Base-by-base conservation (phyloP, 2,797 vertebrate species). In the Cirrhinus mrigala region DNA sequence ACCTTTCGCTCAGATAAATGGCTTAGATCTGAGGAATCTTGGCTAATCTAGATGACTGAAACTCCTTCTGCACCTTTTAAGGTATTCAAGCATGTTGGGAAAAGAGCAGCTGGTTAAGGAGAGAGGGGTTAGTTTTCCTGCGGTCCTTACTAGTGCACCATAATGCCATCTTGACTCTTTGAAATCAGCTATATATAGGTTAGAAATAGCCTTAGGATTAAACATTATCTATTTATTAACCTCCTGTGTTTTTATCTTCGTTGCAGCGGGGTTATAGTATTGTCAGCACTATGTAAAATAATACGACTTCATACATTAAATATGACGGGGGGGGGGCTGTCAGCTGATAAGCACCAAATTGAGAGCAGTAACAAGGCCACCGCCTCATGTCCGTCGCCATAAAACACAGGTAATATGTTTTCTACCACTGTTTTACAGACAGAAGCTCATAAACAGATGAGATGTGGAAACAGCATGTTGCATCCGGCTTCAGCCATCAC, bases 271-370 rank as follows among this genome's bases (percentile, higher is more conserved):
- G 48, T 24, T 33, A 50, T 48, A 48, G 60, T 85, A 37, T 54
- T 68, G 48, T 29, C 60, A 84, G 64, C 76, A 62, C 66, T 60
- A 60, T 29, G 80, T 71, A 73, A 82, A 82, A 71, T 48, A 76
- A 79, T 62, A 69, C 48, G n/a, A 56, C 73, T 46, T 56, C 62
- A 70, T 78, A 54, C 73, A 77, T 66, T 83, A 76, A 73, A 64
- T 29, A 83, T 69, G 52, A 37, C 24, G 46, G 46, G 27, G 52
- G 52, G 27, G 27, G 37, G 62, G 16, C 27, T 73, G 52, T 60
- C 66, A 40, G 68, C 40, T 70, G 82, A 79, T 40, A 27, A 73
- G 54, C 54, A 80, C 27, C 27, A 40, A 73, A 64, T 15, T n/a
- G 70, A 50, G 70, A 58, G 54, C 54, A 48, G 16, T 16, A 82